Evolutionary conservation across 2,797 vertebrate species (phyloP).

Genomic region (Salarias fasciatus): DNA sequence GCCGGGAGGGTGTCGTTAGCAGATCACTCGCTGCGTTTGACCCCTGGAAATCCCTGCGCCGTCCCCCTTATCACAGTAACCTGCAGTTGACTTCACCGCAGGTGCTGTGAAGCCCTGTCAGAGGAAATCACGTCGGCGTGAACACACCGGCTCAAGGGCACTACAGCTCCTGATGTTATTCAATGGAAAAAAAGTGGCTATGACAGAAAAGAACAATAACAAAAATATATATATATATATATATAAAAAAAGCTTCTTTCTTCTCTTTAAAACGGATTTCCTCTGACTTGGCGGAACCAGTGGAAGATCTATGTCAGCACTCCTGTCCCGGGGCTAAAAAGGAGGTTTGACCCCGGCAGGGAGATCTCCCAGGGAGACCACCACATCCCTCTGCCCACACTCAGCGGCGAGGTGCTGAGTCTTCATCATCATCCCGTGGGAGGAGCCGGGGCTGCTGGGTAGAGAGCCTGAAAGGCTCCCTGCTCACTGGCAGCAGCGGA

Average conservation of each 20-base stretch:
- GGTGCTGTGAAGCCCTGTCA: conserved; percentile 15
- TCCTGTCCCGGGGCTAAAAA: conserved; percentile 9
- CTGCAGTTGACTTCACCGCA: conserved; percentile 7
- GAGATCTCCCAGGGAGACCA: conserved; percentile 5
- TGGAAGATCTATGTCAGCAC: conserved; percentile 18
- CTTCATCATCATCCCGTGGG: conserved; percentile 15
- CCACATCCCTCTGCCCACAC: conserved; percentile 8
- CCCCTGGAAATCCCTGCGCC: conserved; percentile 43
- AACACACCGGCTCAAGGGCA: too few species aligned
- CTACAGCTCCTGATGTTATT: too few species aligned
- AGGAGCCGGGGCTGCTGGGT: background rate
- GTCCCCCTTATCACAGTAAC: conserved; percentile 42
- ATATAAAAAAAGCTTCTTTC: too few species aligned
- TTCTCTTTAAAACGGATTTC: background rate
- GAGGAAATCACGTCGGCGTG: background rate
- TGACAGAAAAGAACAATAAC: too few species aligned
- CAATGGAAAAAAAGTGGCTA: too few species aligned
- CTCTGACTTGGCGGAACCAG: conserved; percentile 5
- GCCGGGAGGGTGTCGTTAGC: conserved; percentile 30
- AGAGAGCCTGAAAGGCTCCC: background rate
- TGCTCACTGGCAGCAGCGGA: background rate
- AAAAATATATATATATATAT: too few species aligned
- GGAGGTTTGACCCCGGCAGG: conserved; percentile 14
- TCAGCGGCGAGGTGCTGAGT: background rate
- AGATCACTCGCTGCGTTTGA: conserved; percentile 48